phyloP scores from a whole-genome alignment of 2,888 invertebrate genomes.

The Fragum fragum region DNA sequence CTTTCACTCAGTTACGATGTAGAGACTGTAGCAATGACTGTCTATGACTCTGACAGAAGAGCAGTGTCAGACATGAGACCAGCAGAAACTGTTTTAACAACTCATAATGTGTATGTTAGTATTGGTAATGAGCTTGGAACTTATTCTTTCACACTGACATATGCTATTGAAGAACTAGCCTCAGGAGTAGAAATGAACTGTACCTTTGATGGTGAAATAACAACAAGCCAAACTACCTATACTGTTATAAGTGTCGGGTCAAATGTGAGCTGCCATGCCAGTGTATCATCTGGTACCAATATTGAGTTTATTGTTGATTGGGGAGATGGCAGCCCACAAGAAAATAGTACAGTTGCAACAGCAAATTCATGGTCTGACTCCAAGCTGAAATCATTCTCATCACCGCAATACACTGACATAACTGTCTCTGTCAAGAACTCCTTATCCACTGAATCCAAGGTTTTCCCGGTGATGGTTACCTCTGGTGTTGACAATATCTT shows the following conservation, averaged over 20 bases:
- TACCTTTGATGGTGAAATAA: conserved; percentile 23
- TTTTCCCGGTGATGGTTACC: conserved; percentile 64
- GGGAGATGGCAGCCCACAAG: conserved; percentile 28
- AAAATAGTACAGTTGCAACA: background rate
- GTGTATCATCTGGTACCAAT: conserved; percentile 34
- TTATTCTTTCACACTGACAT: conserved; percentile 37
- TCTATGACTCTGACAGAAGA: conserved; percentile 10
- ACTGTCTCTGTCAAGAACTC: conserved; percentile 66
- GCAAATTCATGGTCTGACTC: conserved; percentile 19
- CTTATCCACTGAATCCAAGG: conserved; percentile 38
- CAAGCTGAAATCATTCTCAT: conserved; percentile 63
- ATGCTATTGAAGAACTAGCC: conserved; percentile 67
- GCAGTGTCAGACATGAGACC: conserved; percentile 24
- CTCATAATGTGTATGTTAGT: conserved; percentile 32
- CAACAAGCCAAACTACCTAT: conserved; percentile 40
- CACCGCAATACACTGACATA: conserved; percentile 65
- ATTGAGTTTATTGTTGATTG: conserved; percentile 49
- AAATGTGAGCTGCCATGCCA: conserved; percentile 45
- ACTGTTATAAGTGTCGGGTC: conserved; percentile 64
- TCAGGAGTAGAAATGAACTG: conserved; percentile 41
- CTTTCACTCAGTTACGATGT: conserved; percentile 67
- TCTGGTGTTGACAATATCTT: conserved; percentile 53
- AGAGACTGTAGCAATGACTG: conserved; percentile 29
- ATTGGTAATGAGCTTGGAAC: conserved; percentile 41
- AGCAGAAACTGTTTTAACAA: conserved; percentile 14